Evolutionary conservation across 2,113 vertebrate genomes (phyloP), one percentile per base, ranked within the genome.

Genomic region (Cheirogaleus medius): DNA sequence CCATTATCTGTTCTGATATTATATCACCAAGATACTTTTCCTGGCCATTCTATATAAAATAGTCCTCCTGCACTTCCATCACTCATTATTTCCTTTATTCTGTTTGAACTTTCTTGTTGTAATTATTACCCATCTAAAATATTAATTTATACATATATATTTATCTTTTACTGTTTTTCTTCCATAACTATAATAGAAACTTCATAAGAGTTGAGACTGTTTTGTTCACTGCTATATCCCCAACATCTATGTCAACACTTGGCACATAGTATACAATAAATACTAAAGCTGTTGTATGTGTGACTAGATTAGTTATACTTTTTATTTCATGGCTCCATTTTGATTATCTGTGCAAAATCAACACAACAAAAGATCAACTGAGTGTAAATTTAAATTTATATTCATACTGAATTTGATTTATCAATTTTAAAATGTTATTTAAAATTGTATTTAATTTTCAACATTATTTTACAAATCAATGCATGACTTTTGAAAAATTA

Each of bases 391-490:
- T 73, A 80, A 90, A 90, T 86, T n/a, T 73, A 10, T 74, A 63
- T 42, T 93, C 29, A 81, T 12, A 60, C 6, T 86, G 42, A 89
- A 68, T 74, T 90, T 27, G 39, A 60, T 52, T 66, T 74, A 44
- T 54, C 42, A 49, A 20, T 21, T 56, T 69, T 34, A 86, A 84
- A 93, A 25, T 63, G 9, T 32, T 56, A 56, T 56, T 21, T 2
- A 56, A 56, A 56, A 56, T 21, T 56, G 9, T 66, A 60, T 92
- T 85, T 83, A 58, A 60, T 29, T 86, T 81, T 56, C 56, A 90
- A 37, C 1, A 91, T 77, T 83, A 90, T 87, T 73, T 94, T 91
- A 74, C 4, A 91, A 88, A 91, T 77, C 12, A 73, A 21, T 88
- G 56, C 58, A 15, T 17, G 44, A 77, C 17, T 37, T 58, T 58